These are phyloP conservation scores for Mola mola DNA, from an alignment of 2,113 vertebrate species.

Conservation along the genomic window DNA sequence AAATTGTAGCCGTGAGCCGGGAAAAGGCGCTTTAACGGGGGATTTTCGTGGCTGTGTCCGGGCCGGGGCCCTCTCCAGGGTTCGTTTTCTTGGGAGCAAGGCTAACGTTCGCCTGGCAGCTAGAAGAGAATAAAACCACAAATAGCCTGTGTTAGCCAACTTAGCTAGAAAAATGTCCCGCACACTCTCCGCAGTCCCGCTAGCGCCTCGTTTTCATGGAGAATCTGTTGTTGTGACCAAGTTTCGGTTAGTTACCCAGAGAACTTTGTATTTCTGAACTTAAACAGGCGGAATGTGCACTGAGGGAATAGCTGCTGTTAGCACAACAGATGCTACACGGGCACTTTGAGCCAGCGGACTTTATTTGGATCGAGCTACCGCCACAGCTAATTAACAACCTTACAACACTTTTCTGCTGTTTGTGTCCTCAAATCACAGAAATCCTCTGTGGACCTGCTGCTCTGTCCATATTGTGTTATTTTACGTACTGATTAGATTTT, in stretches of 20 bases:
- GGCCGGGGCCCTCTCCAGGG: conserved; percentile 38
- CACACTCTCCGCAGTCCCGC: rapidly evolving
- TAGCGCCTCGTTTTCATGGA: too few species aligned
- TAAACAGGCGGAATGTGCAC: conserved; percentile 7
- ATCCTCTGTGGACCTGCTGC: too few species aligned
- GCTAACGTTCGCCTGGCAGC: conserved; percentile 45
- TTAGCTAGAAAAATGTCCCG: neutral
- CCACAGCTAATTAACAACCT: too few species aligned
- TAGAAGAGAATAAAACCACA: conserved; percentile 12
- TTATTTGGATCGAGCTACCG: too few species aligned
- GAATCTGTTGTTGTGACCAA: neutral
- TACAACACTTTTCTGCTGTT: too few species aligned
- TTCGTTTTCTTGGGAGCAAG: conserved; percentile 21
- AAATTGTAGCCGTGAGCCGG: neutral
- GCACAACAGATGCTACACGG: conserved; percentile 50
- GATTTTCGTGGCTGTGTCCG: conserved; percentile 2
- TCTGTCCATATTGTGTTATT: too few species aligned
- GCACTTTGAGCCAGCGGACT: too few species aligned
- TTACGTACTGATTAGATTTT: too few species aligned
- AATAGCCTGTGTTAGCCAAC: neutral
- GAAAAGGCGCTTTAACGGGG: conserved; percentile 15
- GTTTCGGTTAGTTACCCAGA: neutral
- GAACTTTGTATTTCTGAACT: conserved; percentile 14
- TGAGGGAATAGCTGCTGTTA: conserved; percentile 25
- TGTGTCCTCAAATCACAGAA: too few species aligned